phyloP scores from a whole-genome alignment of 1,140 invertebrate genomes.

The Conus betulinus region DNA sequence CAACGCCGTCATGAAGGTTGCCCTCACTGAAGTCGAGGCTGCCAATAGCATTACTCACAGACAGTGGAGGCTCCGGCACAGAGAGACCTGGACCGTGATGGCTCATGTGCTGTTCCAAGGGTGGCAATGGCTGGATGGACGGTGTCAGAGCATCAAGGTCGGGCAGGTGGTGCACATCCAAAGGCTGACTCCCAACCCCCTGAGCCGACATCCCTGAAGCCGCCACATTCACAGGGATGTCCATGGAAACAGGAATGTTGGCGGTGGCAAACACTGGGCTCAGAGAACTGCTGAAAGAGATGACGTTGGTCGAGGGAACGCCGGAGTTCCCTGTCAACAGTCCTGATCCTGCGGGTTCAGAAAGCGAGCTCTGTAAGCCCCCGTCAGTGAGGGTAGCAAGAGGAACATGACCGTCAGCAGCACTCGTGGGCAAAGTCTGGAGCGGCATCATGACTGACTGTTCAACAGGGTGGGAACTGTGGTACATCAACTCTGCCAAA shows the following conservation, averaged over 20 bases:
- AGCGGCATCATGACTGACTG: neutral
- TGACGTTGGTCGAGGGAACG: neutral
- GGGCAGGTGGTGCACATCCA: constrained; percentile 5
- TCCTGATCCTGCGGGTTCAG: neutral
- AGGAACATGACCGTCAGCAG: neutral
- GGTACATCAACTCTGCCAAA: constrained; percentile 19
- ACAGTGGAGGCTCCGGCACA: neutral
- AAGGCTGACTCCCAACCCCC: neutral
- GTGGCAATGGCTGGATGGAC: neutral
- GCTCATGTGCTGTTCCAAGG: constrained; percentile 7
- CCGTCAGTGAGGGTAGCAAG: neutral
- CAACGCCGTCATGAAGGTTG: neutral
- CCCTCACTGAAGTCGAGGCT: neutral
- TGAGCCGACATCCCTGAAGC: neutral
- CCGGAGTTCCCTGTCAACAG: neutral
- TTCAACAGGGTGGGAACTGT: neutral
- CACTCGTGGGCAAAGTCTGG: neutral
- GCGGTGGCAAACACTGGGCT: neutral
- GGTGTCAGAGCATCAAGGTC: neutral
- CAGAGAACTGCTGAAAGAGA: neutral
- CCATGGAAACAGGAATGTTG: neutral
- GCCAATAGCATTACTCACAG: neutral
- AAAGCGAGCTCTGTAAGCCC: neutral
- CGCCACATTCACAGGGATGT: neutral
- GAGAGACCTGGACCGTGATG: neutral